Evolutionary conservation across 2,113 vertebrate species (phyloP), one percentile per base, ranked within the genome.

Genomic region (Bettongia penicillata): DNA sequence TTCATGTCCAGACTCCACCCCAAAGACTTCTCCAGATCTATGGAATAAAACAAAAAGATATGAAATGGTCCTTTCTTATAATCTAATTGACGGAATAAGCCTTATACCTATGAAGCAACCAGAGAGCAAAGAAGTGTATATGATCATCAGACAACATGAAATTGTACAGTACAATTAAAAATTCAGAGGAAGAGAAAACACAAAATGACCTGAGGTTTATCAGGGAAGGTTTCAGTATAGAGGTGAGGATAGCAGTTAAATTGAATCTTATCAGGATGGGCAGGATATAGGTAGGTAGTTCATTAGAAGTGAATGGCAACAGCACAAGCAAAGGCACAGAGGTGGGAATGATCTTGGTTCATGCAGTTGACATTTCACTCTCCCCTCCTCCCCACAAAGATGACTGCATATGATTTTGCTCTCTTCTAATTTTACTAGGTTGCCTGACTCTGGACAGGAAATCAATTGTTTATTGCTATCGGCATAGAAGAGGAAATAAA

Each of bases 291-390:
- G 9, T 24, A 43, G n/a, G 26, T 57, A 50, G 91, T 84, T 43
- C 68, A 23, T 84, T 43, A 92, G 52, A 37, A 93, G 68, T 93
- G 92, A 90, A 91, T 11, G 53, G 89, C 92, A 94, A 84, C 3
- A 1, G 91, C 26, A 16, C 24, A n/a, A 1, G 0, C 0, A 47
- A 53, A 8, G 24, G 16, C 50, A 49, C 61, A 43, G 52, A 84
- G 8, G 12, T 19, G 0, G 0, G 31, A 51, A 0, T 0, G 24
- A 43, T 43, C 31, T 1, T 1, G 12, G 23, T 48, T 55, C 51
- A 2, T 28, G 24, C 91, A 51, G 55, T 8, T 37, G 51, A 77
- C 16, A 77, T 1, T 43, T 7, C 37, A 10, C 37, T 84, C 68
- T 84, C 19, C n/a, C n/a, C 19, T 7, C 68, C n/a, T 31, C n/a